These are phyloP conservation scores for Limnephilus auricula DNA, from an alignment of 2,888 invertebrate species.

Conservation along the genomic window DNA sequence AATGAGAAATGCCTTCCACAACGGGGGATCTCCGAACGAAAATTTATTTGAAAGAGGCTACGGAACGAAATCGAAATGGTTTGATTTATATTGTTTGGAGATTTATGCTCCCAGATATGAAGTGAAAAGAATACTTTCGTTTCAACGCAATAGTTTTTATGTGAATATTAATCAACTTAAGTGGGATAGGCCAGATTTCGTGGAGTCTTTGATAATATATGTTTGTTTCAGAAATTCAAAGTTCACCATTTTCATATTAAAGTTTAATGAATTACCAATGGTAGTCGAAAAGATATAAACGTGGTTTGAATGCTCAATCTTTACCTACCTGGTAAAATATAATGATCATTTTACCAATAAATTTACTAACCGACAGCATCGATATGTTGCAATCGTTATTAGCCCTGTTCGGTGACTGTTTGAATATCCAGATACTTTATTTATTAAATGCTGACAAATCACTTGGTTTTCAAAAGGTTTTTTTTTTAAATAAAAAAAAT, in stretches of 20 bases:
- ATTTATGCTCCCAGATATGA: constrained; percentile 59
- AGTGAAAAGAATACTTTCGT: constrained; percentile 36
- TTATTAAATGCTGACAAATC: no score
- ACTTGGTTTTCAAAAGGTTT: no score
- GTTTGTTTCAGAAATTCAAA: not conserved
- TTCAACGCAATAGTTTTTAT: not conserved
- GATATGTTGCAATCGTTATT: no score
- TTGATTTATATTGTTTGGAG: constrained; percentile 62
- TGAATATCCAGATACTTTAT: no score
- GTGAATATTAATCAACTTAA: not conserved
- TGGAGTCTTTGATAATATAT: not conserved
- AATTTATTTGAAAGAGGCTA: constrained; percentile 58
- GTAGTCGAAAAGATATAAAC: not conserved
- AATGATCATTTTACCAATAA: no score
- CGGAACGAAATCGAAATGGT: constrained; percentile 61
- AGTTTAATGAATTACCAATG: not conserved
- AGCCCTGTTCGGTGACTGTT: no score
- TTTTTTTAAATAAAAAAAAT: no score
- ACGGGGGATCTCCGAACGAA: constrained; percentile 48
- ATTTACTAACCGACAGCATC: no score
- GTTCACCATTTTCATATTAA: not conserved
- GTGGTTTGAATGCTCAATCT: no score
- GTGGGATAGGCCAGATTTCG: not conserved
- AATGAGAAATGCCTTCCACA: constrained; percentile 59
- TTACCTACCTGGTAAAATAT: not conserved